Evolutionary conservation across 2,888 invertebrate genomes (phyloP).

Genomic region (Meghimatium bilineatum): DNA sequence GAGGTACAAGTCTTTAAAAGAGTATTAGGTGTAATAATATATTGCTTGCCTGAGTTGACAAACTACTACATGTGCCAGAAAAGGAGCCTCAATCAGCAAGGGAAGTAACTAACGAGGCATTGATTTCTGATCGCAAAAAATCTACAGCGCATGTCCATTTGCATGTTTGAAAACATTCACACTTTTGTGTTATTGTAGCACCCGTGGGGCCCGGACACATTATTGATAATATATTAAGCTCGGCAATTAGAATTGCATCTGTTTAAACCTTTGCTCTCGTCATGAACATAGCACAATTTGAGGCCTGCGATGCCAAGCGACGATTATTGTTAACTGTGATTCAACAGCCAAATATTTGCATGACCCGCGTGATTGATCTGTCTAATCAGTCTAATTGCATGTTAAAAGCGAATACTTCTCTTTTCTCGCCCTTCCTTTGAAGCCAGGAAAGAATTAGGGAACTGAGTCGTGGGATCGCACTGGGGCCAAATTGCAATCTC

Average conservation of each 20-base stretch:
- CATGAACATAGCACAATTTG: conserved; percentile 27
- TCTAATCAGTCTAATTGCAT: conserved; percentile 50
- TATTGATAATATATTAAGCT: conserved; percentile 39
- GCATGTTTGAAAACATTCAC: conserved; percentile 13
- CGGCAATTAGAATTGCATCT: conserved; percentile 39
- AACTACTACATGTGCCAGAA: neutral
- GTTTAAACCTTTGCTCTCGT: conserved; percentile 6
- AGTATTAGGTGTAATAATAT: conserved; percentile 19
- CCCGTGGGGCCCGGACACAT: conserved; percentile 2
- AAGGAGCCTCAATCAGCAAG: conserved; percentile 17
- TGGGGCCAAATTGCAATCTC: conserved; percentile 24
- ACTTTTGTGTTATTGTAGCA: conserved; percentile 4
- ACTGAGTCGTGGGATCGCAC: conserved; percentile 21
- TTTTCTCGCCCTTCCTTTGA: conserved; percentile 23
- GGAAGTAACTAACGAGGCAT: conserved; percentile 21
- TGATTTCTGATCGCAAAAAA: conserved; percentile 15
- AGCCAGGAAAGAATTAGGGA: conserved; percentile 29
- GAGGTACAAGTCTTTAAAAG: conserved; percentile 13
- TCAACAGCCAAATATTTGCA: conserved; percentile 50
- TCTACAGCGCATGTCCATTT: conserved; percentile 21
- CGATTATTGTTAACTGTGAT: conserved; percentile 35
- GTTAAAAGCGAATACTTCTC: conserved; percentile 40
- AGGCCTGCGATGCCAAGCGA: neutral
- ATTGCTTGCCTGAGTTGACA: neutral
- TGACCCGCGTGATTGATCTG: conserved; percentile 45